phyloP scores from a whole-genome alignment of 1,140 invertebrate species.

The Thaumatotibia leucotreta region DNA sequence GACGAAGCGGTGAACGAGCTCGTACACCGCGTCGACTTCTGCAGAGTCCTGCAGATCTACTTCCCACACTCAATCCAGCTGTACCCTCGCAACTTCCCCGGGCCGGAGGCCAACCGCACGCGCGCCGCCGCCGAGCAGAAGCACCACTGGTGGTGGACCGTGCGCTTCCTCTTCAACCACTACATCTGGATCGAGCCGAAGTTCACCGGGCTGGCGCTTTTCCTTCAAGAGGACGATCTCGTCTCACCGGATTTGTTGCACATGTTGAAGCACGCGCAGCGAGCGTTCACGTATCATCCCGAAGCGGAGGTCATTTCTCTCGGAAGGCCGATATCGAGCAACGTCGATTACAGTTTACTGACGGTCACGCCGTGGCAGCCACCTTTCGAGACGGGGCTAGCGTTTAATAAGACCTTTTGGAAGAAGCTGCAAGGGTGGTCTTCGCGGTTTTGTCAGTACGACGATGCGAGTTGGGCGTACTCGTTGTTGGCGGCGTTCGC shows the following conservation, averaged over 20 bases:
- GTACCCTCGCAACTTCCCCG: constrained; percentile 92
- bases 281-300: constrained; percentile 34
- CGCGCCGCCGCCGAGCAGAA: constrained; percentile 97
- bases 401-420: constrained; percentile 91
- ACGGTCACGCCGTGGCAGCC: constrained; percentile 34
- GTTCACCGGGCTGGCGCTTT: constrained; percentile 78
- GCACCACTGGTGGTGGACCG: constrained; percentile 99
- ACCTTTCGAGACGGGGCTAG: constrained; percentile 82
- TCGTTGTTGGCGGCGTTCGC: constrained; percentile 31
- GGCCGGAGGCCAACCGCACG: constrained; percentile 92
- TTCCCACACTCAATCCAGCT: constrained; percentile 96
- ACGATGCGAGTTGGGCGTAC: constrained; percentile 75
- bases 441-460: constrained; percentile 93
- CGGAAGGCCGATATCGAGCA: constrained; percentile 20
- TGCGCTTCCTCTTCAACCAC: constrained; percentile 85
- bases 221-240: constrained; percentile 92
- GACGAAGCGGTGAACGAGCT: constrained; percentile 92
- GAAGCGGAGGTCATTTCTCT: constrained; percentile 30
- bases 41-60: constrained; percentile 94
- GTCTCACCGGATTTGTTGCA: constrained; percentile 87
- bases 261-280: constrained; percentile 79
- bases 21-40: constrained; percentile 90
- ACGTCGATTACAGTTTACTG: constrained; percentile 25
- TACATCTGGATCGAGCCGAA: not conserved
- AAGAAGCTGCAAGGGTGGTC: constrained; percentile 85